Percentiles rank a stretch among this genome's conserved stretches.
Conservation (phyloP, 2,888 invertebrate genomes). For the Helobdella robusta region DNA sequence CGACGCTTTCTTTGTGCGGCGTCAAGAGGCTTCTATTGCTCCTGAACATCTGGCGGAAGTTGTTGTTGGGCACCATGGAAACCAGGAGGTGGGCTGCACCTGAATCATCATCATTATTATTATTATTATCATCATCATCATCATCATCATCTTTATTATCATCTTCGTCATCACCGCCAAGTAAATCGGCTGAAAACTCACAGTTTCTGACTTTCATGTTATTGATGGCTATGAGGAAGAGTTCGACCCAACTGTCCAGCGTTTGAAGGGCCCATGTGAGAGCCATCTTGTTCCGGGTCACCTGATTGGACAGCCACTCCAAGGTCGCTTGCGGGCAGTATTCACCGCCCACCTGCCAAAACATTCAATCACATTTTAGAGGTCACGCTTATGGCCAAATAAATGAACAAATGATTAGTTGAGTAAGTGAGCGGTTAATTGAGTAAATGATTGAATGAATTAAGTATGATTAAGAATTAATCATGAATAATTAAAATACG, state of each 20-base stretch:
- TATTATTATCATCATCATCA: slow-evolving; percentile 25
- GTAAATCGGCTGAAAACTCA: slow-evolving; percentile 43
- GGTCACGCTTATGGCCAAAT: not conserved
- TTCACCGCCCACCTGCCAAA: slow-evolving; percentile 58
- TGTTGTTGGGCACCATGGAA: slow-evolving; percentile 77
- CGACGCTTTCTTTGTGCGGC: slow-evolving; percentile 51
- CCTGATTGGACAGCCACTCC: slow-evolving; percentile 66
- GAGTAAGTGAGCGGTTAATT: not conserved
- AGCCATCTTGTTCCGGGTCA: slow-evolving; percentile 74
- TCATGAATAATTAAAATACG: no score
- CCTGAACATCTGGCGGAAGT: slow-evolving; percentile 78
- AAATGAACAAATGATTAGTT: not conserved
- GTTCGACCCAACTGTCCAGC: slow-evolving; percentile 83
- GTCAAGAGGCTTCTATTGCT: slow-evolving; percentile 54
- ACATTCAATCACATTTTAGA: not conserved
- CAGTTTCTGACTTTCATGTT: slow-evolving; percentile 76
- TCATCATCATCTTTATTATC: slow-evolving; percentile 24
- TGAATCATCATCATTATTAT: slow-evolving; percentile 37
- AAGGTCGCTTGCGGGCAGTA: slow-evolving; percentile 81
- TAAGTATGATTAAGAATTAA: no score
- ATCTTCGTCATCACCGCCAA: slow-evolving; percentile 14
- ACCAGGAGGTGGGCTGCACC: slow-evolving; percentile 81
- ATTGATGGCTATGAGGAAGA: slow-evolving; percentile 71
- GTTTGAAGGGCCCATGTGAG: slow-evolving; percentile 84
- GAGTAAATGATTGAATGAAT: not conserved